Conservation (phyloP, 2,113 vertebrate genomes). For the Cyrtonyx montezumae region DNA sequence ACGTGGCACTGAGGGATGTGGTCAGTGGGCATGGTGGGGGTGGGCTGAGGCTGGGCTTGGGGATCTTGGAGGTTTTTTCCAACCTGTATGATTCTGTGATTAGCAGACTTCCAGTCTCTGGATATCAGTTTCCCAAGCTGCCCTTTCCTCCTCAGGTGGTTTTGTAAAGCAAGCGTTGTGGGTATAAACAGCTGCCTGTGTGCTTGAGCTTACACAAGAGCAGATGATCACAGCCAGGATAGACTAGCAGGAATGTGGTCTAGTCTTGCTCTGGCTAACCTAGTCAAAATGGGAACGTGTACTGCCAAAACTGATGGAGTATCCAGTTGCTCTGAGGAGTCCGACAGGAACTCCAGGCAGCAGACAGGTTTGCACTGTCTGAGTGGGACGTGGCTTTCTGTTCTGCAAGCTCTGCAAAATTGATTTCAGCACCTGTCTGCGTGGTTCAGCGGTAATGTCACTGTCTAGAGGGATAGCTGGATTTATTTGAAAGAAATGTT, state of each 20-base stretch:
- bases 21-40: too few species aligned
- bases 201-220: neutral
- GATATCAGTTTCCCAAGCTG: neutral
- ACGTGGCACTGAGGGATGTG: too few species aligned
- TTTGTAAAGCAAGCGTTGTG: neutral
- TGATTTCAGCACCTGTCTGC: slow-evolving; percentile 21
- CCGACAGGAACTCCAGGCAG: neutral
- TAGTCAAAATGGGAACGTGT: neutral
- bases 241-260: slow-evolving; percentile 26
- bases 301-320: slow-evolving; percentile 22
- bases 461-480: neutral
- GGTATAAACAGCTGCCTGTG: neutral
- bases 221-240: neutral
- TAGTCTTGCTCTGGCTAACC: slow-evolving; percentile 19
- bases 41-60: too few species aligned
- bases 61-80: too few species aligned
- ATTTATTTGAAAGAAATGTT: neutral
- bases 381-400: slow-evolving; percentile 37
- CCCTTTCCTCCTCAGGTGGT: neutral
- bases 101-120: neutral
- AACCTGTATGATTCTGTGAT: too few species aligned
- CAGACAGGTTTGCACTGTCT: neutral
- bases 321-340: slow-evolving; percentile 4
- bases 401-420: slow-evolving; percentile 31
- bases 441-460: neutral